A percentile compares a stretch with the other conserved stretches of the same genome.
Evolutionary conservation across 1,140 invertebrate species (phyloP).

Genomic region (Samia ricini): DNA sequence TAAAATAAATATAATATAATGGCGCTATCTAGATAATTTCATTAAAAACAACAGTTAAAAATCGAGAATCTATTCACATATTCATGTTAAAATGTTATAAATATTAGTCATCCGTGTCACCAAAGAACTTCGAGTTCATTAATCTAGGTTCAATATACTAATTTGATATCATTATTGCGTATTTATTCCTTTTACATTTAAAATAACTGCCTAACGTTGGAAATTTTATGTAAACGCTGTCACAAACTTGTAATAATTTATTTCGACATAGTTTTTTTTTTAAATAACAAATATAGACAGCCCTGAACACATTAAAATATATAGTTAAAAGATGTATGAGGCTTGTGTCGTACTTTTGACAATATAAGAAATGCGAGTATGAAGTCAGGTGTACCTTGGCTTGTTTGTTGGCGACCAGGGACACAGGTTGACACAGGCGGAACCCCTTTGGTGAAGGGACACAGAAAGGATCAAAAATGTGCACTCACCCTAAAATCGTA

Average conservation of each 20-base stretch:
- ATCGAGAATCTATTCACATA: background rate
- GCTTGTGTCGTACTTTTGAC: background rate
- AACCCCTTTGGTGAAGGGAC: too few species aligned
- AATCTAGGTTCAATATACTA: constrained; percentile 56
- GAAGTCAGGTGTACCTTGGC: too few species aligned
- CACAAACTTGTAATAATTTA: background rate
- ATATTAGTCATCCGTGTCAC: constrained; percentile 38
- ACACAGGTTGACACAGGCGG: too few species aligned
- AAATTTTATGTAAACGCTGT: background rate
- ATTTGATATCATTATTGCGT: constrained; percentile 46
- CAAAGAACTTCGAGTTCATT: constrained; percentile 25
- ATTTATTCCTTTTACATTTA: background rate
- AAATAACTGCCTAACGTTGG: background rate
- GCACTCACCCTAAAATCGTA: too few species aligned
- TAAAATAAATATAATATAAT: background rate
- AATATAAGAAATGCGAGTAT: background rate
- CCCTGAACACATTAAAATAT: background rate
- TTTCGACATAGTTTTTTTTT: background rate
- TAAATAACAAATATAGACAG: background rate
- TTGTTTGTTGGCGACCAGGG: too few species aligned
- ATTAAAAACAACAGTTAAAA: background rate
- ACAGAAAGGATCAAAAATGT: too few species aligned
- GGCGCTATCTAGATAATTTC: background rate
- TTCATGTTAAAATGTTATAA: background rate
- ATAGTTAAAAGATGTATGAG: background rate